A percentile compares a stretch with the other conserved stretches of the same genome.
These are phyloP conservation scores for Cotesia glomerata DNA, from an alignment of 1,140 invertebrate genomes.

Conservation along the genomic window DNA sequence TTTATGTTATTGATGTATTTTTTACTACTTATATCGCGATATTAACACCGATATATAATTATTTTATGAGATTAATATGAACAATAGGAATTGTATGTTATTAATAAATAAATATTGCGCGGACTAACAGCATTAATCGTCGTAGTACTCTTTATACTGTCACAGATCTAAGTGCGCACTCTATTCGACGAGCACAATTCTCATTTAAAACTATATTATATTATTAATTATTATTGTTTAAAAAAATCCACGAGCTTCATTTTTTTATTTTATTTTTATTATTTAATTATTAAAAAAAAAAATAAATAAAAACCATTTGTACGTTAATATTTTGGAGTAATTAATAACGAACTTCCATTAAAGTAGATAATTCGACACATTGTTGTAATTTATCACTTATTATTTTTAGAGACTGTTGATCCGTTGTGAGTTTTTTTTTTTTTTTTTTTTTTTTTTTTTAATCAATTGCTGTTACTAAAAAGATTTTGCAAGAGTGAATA, in stretches of 20 bases:
- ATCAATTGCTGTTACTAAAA: too few species aligned
- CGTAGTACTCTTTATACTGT: neutral
- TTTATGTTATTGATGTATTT: conserved; percentile 34
- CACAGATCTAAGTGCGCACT: neutral
- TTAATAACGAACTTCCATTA: neutral
- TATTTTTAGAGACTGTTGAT: too few species aligned
- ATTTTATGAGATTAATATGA: conserved; percentile 35
- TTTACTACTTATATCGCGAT: conserved; percentile 28
- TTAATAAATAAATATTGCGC: conserved; percentile 30
- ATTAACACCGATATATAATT: conserved; percentile 25
- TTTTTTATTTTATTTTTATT: neutral
- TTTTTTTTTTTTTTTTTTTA: too few species aligned
- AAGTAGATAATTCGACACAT: conserved; percentile 14
- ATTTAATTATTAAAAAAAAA: conserved; percentile 17
- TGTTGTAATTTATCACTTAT: neutral
- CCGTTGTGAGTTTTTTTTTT: neutral
- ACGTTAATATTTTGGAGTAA: neutral
- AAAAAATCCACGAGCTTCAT: conserved; percentile 12
- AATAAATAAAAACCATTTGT: neutral
- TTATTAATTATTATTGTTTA: neutral
- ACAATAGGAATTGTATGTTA: conserved; percentile 39
- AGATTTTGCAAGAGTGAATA: too few species aligned
- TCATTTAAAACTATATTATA: too few species aligned
- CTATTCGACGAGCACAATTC: too few species aligned
- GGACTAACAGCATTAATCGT: conserved; percentile 32